A percentile compares a stretch with the other conserved stretches of the same genome.
phyloP scores from a whole-genome alignment of 2,797 vertebrate genomes.

The Crocidura indochinensis region DNA sequence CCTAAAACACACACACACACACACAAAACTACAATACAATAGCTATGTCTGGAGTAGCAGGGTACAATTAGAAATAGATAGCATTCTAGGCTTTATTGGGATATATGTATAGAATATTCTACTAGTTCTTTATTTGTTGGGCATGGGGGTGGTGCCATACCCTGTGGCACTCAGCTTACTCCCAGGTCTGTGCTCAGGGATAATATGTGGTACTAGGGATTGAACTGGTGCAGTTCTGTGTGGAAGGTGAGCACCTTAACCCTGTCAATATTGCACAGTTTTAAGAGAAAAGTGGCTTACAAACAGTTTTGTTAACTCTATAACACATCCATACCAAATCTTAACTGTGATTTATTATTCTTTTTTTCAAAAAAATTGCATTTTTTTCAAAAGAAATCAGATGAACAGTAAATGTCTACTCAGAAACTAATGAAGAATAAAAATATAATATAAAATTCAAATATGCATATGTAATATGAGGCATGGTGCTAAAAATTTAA shows the following conservation, averaged over 20 bases:
- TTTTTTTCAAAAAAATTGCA: background rate
- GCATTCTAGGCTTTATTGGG: background rate
- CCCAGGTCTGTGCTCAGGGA: too few species aligned
- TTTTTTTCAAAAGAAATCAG: background rate
- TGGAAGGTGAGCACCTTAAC: too few species aligned
- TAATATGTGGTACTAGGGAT: too few species aligned
- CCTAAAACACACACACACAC: too few species aligned
- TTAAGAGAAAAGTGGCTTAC: conserved; percentile 5
- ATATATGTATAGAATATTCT: background rate
- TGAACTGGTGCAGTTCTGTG: too few species aligned
- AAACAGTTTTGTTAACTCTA: background rate
- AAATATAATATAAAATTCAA: conserved; percentile 4
- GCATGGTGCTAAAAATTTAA: background rate
- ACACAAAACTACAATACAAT: background rate
- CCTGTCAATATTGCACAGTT: background rate
- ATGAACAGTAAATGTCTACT: background rate
- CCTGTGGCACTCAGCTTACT: too few species aligned
- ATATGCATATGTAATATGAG: background rate
- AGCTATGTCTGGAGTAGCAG: background rate
- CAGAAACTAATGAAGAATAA: background rate
- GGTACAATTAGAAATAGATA: background rate
- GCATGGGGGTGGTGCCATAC: too few species aligned
- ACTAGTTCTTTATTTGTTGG: too few species aligned
- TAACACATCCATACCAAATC: background rate
- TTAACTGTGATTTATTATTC: background rate